These are phyloP conservation scores for Lota lota DNA, from an alignment of 2,113 vertebrate species.

Conservation along the genomic window DNA sequence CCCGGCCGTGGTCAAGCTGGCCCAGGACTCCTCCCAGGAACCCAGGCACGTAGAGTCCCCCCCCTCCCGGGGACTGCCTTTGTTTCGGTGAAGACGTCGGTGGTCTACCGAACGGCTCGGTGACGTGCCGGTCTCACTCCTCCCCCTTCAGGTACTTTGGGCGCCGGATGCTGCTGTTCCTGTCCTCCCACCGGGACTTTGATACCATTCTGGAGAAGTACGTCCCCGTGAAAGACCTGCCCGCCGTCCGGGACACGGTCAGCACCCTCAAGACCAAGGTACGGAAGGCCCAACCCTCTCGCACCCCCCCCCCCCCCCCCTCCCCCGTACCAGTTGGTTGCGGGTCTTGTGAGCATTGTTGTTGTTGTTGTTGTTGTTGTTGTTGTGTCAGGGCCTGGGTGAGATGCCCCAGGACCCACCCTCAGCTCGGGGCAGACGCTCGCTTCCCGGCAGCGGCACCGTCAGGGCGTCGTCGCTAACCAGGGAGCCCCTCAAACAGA, in stretches of 20 bases:
- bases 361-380: no score
- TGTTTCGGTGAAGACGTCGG: no score
- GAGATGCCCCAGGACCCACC: conserved; percentile 84
- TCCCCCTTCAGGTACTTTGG: conserved; percentile 81
- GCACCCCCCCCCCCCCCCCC: not conserved
- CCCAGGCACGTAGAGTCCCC: conserved; percentile 74
- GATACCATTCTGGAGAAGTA: conserved; percentile 87
- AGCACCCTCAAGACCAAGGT: conserved; percentile 86
- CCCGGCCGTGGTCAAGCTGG: conserved; percentile 78
- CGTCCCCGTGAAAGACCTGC: conserved; percentile 82
- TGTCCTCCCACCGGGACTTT: conserved; percentile 86
- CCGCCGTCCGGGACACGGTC: conserved; percentile 81
- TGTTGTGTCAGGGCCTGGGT: conserved; percentile 79
- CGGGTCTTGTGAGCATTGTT: conserved; percentile 13
- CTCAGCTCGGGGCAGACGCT: conserved; percentile 84
- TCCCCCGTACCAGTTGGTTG: not conserved
- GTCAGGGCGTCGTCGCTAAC: conserved; percentile 81
- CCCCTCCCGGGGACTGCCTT: not conserved
- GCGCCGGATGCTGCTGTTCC: conserved; percentile 84
- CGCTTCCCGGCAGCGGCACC: conserved; percentile 74
- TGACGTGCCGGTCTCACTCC: not conserved
- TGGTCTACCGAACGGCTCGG: no score
- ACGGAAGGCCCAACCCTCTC: not conserved
- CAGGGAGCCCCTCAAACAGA: conserved; percentile 71
- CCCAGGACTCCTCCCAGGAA: conserved; percentile 89